Evolutionary conservation across 2,888 invertebrate genomes (phyloP).

Genomic region (Dyspetes luteomarginatus): DNA sequence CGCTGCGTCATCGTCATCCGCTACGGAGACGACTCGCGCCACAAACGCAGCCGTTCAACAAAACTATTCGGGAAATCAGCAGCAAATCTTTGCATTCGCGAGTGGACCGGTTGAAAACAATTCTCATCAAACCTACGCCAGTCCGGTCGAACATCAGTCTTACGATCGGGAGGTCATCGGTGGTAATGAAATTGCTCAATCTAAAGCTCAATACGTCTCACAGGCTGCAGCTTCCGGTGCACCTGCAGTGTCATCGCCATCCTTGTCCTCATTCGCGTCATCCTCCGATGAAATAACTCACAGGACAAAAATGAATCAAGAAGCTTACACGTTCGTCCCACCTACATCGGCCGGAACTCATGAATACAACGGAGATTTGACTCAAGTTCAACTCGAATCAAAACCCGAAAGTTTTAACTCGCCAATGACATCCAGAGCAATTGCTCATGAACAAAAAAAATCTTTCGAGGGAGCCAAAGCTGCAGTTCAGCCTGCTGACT

Average conservation of each 20-base stretch:
- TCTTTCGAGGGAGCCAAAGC: neutral
- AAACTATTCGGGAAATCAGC: neutral
- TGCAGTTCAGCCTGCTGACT: neutral
- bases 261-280: too few relatives aligned
- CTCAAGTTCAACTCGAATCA: neutral
- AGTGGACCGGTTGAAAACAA: neutral
- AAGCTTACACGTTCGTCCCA: too few relatives aligned
- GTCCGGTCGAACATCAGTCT: neutral
- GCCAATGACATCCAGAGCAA: conserved; percentile 34
- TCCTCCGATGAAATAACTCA: too few relatives aligned
- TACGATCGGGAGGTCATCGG: conserved; percentile 58
- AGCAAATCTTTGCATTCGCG: neutral
- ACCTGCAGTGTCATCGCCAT: conserved; percentile 17
- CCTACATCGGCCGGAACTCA: neutral
- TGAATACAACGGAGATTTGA: neutral
- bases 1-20: conserved; percentile 11
- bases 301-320: too few relatives aligned
- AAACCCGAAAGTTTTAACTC: neutral
- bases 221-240: conserved; percentile 65
- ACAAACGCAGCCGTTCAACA: neutral
- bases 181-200: conserved; percentile 69
- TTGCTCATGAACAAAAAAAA: neutral
- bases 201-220: conserved; percentile 78
- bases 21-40: neutral
- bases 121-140: neutral